Percentiles rank a stretch among this genome's conserved stretches.
Evolutionary conservation across 2,113 vertebrate species (phyloP).

Genomic region (Mesocricetus auratus): DNA sequence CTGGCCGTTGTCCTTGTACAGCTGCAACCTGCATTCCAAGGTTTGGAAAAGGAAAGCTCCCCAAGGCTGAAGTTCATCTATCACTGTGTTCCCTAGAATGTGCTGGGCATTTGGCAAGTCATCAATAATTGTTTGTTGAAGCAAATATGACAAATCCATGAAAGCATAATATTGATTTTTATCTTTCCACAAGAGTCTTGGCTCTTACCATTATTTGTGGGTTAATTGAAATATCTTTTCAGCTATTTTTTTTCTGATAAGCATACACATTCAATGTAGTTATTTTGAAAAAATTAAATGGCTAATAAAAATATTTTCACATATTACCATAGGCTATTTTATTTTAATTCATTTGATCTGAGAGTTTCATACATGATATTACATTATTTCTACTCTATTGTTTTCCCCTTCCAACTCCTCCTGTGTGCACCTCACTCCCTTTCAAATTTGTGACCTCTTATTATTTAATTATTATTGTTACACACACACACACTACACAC

Average conservation of each 20-base stretch:
- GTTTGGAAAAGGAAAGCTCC: neutral
- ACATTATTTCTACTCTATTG: neutral
- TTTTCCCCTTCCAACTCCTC: neutral
- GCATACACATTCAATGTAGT: neutral
- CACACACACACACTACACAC: neutral
- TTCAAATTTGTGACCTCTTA: neutral
- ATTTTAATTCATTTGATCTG: neutral
- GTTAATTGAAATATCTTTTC: neutral
- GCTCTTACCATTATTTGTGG: neutral
- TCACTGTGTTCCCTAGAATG: neutral
- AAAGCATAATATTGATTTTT: neutral
- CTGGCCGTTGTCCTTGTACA: neutral
- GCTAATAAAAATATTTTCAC: neutral
- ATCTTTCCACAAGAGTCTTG: neutral
- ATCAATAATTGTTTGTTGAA: slow-evolving; percentile 29
- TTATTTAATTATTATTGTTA: neutral
- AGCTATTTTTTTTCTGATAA: slow-evolving; percentile 38
- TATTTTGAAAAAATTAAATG: slow-evolving; percentile 38
- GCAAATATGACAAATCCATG: neutral
- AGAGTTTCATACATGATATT: neutral
- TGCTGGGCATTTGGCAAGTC: neutral
- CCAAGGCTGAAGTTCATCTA: neutral
- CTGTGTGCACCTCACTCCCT: neutral
- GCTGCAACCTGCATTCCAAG: neutral
- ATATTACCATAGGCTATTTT: neutral